Percentiles rank a stretch among this genome's conserved stretches.
phyloP scores from a whole-genome alignment of 2,797 vertebrate genomes.

The Trachops cirrhosus region DNA sequence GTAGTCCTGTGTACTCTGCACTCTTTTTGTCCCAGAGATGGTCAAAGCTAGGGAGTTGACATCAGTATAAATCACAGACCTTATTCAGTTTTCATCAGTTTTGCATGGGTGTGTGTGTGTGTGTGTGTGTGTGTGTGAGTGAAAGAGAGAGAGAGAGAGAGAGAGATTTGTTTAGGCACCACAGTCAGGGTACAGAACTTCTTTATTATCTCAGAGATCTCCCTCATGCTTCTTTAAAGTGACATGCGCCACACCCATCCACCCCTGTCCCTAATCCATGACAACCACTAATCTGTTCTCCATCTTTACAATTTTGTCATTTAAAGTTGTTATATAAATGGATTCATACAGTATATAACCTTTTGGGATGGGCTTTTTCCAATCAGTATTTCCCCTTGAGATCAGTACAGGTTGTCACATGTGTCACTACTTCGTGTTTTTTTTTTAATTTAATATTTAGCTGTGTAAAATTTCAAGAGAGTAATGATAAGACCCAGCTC shows the following conservation, averaged over 20 bases:
- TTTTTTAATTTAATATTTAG: constrained; percentile 80
- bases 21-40: background rate
- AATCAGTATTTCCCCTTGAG: background rate
- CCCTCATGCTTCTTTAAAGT: background rate
- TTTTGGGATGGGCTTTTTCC: background rate
- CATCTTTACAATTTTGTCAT: background rate
- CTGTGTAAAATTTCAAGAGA: constrained; percentile 96
- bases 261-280: background rate
- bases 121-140: background rate
- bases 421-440: background rate
- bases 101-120: background rate
- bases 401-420: background rate
- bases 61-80: background rate
- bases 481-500: constrained; percentile 92
- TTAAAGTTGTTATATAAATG: background rate
- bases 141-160: too few species aligned
- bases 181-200: background rate
- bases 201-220: background rate
- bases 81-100: background rate
- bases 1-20: background rate
- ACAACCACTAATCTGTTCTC: background rate
- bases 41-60: background rate
- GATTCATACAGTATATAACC: background rate
- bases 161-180: background rate
- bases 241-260: background rate